These are phyloP conservation scores for Melanostoma scalare DNA, from an alignment of 2,888 invertebrate genomes.

Conservation along the genomic window DNA sequence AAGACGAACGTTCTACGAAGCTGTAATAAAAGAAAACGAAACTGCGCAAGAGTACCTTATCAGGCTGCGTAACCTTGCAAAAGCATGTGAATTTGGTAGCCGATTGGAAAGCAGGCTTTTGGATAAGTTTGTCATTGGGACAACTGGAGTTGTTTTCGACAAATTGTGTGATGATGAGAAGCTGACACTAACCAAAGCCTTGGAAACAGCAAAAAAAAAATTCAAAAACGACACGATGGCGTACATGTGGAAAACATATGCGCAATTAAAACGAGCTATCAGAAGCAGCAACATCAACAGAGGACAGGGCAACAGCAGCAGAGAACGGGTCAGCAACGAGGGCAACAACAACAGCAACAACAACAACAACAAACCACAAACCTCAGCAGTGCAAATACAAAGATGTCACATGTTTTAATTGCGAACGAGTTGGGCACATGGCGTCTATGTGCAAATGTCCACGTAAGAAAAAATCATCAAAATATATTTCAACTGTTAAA, in stretches of 20 bases:
- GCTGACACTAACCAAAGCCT: constrained; percentile 9
- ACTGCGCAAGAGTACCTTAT: constrained; percentile 9
- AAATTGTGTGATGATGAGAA: constrained; percentile 19
- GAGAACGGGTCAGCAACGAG: neutral
- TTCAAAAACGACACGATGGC: neutral
- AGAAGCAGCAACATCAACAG: neutral
- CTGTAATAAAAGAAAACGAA: neutral
- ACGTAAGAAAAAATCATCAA: neutral
- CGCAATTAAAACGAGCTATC: constrained; percentile 10
- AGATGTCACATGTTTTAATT: constrained; percentile 1
- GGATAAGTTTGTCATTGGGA: constrained; percentile 14
- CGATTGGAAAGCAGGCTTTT: constrained; percentile 22
- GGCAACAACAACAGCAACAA: too few relatives aligned
- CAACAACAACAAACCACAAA: neutral
- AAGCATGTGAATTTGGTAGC: constrained; percentile 12
- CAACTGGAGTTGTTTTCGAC: constrained; percentile 13
- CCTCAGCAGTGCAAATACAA: neutral
- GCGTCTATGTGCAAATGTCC: constrained; percentile 21
- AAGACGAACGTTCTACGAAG: neutral
- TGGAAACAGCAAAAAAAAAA: constrained; percentile 31
- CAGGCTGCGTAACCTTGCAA: constrained; percentile 8
- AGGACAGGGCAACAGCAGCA: neutral
- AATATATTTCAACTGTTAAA: constrained; percentile 1
- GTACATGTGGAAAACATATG: neutral
- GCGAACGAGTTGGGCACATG: constrained; percentile 4